Conservation (phyloP, 2,113 vertebrate species). For the Athene cunicularia region DNA sequence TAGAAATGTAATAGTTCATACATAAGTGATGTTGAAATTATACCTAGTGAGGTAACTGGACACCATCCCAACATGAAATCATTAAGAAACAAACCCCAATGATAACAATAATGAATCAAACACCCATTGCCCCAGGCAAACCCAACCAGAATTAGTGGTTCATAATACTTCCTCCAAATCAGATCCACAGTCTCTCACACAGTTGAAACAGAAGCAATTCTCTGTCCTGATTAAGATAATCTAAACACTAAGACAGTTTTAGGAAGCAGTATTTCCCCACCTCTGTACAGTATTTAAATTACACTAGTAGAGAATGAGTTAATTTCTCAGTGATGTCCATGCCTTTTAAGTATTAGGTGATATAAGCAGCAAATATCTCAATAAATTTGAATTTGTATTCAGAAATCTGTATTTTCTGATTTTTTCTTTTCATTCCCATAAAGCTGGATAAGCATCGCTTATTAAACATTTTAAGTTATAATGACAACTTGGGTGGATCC, state of each 20-base stretch:
- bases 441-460: background rate
- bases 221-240: background rate
- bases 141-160: conserved; percentile 1
- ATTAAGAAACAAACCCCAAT: conserved; percentile 3
- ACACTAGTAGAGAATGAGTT: background rate
- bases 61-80: conserved; percentile 33
- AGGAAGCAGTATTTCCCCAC: background rate
- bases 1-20: background rate
- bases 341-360: background rate
- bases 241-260: background rate
- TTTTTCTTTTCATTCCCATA: background rate
- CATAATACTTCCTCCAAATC: background rate
- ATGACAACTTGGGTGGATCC: background rate
- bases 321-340: background rate
- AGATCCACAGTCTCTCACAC: background rate
- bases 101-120: conserved; percentile 30
- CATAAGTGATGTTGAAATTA: conserved; percentile 5
- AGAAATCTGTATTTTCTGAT: background rate
- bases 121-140: background rate
- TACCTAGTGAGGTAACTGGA: background rate
- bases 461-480: background rate
- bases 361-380: background rate
- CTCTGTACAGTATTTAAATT: background rate
- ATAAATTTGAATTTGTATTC: background rate
- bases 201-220: background rate